Base-by-base conservation (phyloP, 2,113 vertebrate genomes). In the Thymallus thymallus region DNA sequence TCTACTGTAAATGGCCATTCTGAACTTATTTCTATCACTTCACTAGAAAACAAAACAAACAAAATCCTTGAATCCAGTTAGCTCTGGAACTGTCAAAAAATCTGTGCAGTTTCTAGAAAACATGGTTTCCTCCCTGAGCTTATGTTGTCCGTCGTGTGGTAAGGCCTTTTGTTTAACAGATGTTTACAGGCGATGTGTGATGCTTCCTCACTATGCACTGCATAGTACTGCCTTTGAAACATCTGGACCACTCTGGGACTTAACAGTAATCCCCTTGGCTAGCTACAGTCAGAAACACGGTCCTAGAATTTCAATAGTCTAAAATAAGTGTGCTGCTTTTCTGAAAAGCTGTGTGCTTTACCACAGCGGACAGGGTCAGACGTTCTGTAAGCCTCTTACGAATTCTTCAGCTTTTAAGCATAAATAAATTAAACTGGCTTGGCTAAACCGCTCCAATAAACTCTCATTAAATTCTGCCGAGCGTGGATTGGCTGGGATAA, bases 161-260 rank as follows among this genome's bases (percentile, higher is more conserved):
- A 58, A 71, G 77, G 76, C 88, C 81, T 89, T 89, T 89, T 88
- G 90, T 90, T 83, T 86, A 81, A 91, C 91, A 91, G 90, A 90
- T 91, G 91, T 89, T 92, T 91, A 88, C 88, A 88, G 82, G 85
- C 79, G 77, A 76, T 77, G 87, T 80, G 80, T 64, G 46, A 79
- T 86, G 88, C 86, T 90, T 84, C 76, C 85, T 84, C 51, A 62
- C 85, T 76, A 79, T 32, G 76, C 64, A 76, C 35, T 41, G 9
- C 35, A 41, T 2, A 41, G 35, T 41, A 41, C 82, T 32, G 83
- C 77, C 85, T 88, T 82, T 81, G 82, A 86, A 91, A 91, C 88
- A 92, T 91, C 88, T 91, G 90, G 87, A 91, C 80, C 88, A 90
- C 82, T 72, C 80, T 72, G 82, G 84, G 89, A 90, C 86, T 92